Conservation (phyloP, 2,888 invertebrate genomes). For the Sabellastarte sp. region DNA sequence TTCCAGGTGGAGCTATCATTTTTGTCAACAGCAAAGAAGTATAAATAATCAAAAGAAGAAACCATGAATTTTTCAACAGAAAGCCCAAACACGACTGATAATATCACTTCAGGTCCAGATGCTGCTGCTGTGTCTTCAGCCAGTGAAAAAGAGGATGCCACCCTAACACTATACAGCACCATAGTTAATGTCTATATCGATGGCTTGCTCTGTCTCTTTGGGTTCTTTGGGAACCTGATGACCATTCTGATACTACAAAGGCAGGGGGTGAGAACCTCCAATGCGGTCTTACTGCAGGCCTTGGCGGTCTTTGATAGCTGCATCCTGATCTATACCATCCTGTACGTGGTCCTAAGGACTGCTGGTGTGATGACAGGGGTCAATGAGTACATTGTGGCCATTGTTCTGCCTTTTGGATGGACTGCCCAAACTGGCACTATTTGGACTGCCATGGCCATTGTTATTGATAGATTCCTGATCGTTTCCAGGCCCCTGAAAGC, state of each 20-base stretch:
- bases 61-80: too few species aligned
- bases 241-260: conserved; percentile 1
- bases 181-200: conserved; percentile 12
- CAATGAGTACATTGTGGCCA: conserved; percentile 12
- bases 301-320: conserved; percentile 13
- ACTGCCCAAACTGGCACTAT: conserved; percentile 15
- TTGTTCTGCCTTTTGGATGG: conserved; percentile 18
- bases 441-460: conserved; percentile 12
- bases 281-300: conserved; percentile 10
- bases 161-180: too few species aligned
- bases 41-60: too few species aligned
- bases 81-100: too few species aligned
- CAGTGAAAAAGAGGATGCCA: too few species aligned
- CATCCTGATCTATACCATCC: conserved; percentile 8
- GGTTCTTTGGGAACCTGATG: conserved; percentile 11
- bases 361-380: neutral
- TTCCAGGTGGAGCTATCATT: too few species aligned
- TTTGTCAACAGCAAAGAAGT: too few species aligned
- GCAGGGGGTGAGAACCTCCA: conserved; percentile 9
- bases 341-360: conserved; percentile 11
- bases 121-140: too few species aligned
- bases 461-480: conserved; percentile 14
- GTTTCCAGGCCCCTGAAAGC: conserved; percentile 14
- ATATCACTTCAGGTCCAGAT: too few species aligned
- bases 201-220: conserved; percentile 9